Base-by-base conservation (phyloP, 2,888 invertebrate species). In the Molanna angustata region DNA sequence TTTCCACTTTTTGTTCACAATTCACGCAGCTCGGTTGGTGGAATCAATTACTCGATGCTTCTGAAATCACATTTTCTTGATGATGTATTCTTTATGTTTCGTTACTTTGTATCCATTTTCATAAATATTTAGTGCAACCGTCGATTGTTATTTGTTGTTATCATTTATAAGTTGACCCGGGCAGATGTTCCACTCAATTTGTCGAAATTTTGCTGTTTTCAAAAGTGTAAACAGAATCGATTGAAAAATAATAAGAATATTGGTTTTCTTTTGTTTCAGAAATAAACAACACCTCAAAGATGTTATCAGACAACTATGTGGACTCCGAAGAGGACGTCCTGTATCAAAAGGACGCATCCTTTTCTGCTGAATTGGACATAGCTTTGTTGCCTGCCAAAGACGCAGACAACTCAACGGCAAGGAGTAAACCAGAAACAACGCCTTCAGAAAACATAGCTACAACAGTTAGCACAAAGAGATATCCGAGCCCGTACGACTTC, bases 321-420 rank as follows among this genome's bases (percentile, higher is more conserved):
- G 79, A 80, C 62, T 74, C 78, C 44, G 83, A 80, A 64, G 84
- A 83, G 66, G 86, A 86, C 68, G 82, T 88, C 54, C 72, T 88
- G 31, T 86, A 86, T 64, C 86, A 88, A 69, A 88, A 87, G 69
- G 88, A 87, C 64, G 87, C 85, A 2, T 86, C 86, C 44, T 85
- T 89, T 69, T 87, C 87, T 60, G 88, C 86, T 22, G 86, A 87
- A 70, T 74, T 86, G 67, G 83, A 82, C 65, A 70, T 76, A 64
- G 75, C 77, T 48, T 16, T 56, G 11, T 74, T 76, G 71, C 75
- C 59, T 18, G 52, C 56, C 7, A 60, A 74, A 48, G 56, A 54
- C 17, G 41, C 47, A 1, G 58, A 54, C 32, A 57, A 52, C 13
- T 20, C 41, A 1, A 54, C 54, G 6, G 19, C 41, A 3, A 46